These are phyloP conservation scores for Aradophagus sp. DNA, from an alignment of 1,140 invertebrate species.

Conservation along the genomic window DNA sequence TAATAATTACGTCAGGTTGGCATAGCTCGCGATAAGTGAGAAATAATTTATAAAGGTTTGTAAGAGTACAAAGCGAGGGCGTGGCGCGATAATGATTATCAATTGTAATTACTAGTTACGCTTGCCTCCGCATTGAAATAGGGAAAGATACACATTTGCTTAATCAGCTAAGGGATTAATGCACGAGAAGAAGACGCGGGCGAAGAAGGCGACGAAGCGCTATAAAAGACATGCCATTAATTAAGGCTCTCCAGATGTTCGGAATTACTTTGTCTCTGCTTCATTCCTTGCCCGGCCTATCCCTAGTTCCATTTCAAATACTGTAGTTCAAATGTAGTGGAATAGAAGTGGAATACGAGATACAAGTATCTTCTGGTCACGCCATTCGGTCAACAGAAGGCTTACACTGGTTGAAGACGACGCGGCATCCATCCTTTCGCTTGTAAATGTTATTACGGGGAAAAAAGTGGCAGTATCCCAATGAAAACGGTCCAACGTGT, in stretches of 20 bases:
- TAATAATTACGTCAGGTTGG: conserved; percentile 2
- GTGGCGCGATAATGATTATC: conserved; percentile 53
- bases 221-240: conserved; percentile 71
- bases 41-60: conserved; percentile 19
- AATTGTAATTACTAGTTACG: conserved; percentile 61
- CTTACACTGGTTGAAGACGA: too few relatives aligned
- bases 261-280: conserved; percentile 69
- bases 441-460: too few relatives aligned
- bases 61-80: conserved; percentile 34
- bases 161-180: conserved; percentile 63
- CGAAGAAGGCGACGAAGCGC: conserved; percentile 59
- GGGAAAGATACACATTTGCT: conserved; percentile 67
- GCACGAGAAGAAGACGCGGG: conserved; percentile 61
- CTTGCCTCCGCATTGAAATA: conserved; percentile 42
- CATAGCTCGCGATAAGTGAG: conserved; percentile 1
- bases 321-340: too few relatives aligned
- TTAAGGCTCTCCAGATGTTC: conserved; percentile 73
- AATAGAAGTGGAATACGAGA: too few relatives aligned
- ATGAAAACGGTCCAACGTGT: too few relatives aligned
- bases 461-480: too few relatives aligned
- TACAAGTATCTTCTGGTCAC: conserved; percentile 52
- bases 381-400: conserved; percentile 33
- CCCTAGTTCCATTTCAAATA: conserved; percentile 59
- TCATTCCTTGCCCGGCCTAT: conserved; percentile 58
- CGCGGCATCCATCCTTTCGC: too few relatives aligned